Evolutionary conservation across 2,888 invertebrate genomes (phyloP).

Genomic region (Drosophila anceps): DNA sequence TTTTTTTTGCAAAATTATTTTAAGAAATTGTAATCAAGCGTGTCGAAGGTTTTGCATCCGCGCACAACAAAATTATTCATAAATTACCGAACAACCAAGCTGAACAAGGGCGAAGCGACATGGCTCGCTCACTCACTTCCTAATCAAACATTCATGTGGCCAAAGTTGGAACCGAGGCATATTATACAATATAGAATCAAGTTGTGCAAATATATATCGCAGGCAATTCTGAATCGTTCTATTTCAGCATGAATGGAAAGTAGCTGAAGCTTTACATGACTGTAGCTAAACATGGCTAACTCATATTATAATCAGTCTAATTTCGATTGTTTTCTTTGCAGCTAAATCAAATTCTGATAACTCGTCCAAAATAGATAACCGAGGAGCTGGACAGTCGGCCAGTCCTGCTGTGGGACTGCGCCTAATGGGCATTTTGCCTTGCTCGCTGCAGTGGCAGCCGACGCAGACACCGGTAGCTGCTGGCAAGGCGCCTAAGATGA

Average conservation of each 20-base stretch:
- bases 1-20: slow-evolving; percentile 61
- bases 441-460: slow-evolving; percentile 82
- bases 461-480: slow-evolving; percentile 15
- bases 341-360: slow-evolving; percentile 1
- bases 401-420: slow-evolving; percentile 83
- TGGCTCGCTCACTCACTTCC: slow-evolving; percentile 6
- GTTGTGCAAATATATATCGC: background rate
- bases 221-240: too few relatives aligned
- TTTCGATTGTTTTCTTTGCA: slow-evolving; percentile 22
- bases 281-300: too few relatives aligned
- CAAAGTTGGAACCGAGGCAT: slow-evolving; percentile 9
- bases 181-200: background rate
- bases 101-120: background rate
- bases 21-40: slow-evolving; percentile 69
- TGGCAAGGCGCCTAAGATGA: slow-evolving; percentile 80
- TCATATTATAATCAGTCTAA: background rate
- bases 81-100: slow-evolving; percentile 48
- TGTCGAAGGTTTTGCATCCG: slow-evolving; percentile 46
- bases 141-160: slow-evolving; percentile 53
- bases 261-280: too few relatives aligned
- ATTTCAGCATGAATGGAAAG: too few relatives aligned
- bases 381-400: slow-evolving; percentile 50
- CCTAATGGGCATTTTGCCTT: slow-evolving; percentile 83
- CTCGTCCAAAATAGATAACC: slow-evolving; percentile 79
- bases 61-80: slow-evolving; percentile 58